Conservation (phyloP, 2,797 vertebrate species). For the Muraenolepis orangiensis region DNA sequence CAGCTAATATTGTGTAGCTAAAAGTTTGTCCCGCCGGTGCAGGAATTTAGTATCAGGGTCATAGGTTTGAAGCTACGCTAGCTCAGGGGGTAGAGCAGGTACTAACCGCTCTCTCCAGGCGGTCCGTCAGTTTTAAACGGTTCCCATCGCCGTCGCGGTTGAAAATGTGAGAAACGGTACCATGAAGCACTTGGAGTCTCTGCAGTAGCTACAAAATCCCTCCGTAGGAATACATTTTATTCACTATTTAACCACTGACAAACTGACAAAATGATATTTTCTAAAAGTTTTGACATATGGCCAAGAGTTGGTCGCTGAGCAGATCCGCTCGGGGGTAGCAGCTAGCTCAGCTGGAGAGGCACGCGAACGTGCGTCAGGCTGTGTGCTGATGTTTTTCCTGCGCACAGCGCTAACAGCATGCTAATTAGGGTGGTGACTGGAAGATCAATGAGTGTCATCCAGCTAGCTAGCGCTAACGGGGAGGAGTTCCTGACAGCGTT, state of each 20-base stretch:
- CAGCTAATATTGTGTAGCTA: background rate
- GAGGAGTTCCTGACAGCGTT: background rate
- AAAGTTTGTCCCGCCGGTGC: background rate
- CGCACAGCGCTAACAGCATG: slow-evolving; percentile 36
- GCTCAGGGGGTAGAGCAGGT: background rate
- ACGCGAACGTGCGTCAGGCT: slow-evolving; percentile 12
- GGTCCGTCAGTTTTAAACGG: background rate
- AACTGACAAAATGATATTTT: background rate
- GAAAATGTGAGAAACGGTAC: background rate
- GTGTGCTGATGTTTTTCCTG: slow-evolving; percentile 26
- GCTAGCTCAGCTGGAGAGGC: slow-evolving; percentile 32
- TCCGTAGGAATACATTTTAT: background rate
- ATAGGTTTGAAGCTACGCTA: background rate
- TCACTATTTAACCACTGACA: slow-evolving; percentile 1
- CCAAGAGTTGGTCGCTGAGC: background rate
- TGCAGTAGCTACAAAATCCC: background rate
- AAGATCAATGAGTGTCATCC: slow-evolving; percentile 44
- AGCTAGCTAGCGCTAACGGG: slow-evolving; percentile 11
- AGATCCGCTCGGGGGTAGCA: slow-evolving; percentile 1
- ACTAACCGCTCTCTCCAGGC: background rate
- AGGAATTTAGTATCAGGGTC: background rate
- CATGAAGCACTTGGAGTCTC: background rate
- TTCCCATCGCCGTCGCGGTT: background rate
- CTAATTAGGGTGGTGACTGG: slow-evolving; percentile 48
- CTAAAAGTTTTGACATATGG: background rate